phyloP scores from a whole-genome alignment of 1,140 invertebrate species.

The Achatina immaculata region DNA sequence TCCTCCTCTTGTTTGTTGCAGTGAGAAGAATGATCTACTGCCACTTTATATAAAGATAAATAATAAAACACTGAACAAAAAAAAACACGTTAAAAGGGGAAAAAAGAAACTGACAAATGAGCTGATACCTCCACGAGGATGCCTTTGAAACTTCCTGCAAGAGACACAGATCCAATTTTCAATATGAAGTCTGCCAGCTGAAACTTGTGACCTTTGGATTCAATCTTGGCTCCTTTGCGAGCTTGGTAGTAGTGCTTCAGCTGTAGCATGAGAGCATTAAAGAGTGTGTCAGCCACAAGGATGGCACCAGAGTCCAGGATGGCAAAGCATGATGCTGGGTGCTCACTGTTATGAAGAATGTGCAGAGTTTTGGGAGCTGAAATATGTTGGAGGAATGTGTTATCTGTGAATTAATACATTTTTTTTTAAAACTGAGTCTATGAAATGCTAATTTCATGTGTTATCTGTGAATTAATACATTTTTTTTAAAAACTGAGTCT shows the following conservation, averaged over 20 bases:
- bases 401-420: background rate
- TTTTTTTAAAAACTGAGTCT: too few relatives aligned
- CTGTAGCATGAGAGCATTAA: slow-evolving; percentile 92
- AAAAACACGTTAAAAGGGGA: background rate
- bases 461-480: background rate
- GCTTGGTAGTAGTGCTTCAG: slow-evolving; percentile 87
- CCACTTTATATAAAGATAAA: too few relatives aligned
- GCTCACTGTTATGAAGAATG: slow-evolving; percentile 94
- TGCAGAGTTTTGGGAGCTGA: slow-evolving; percentile 76
- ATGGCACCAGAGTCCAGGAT: slow-evolving; percentile 86
- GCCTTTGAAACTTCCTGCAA: slow-evolving; percentile 90
- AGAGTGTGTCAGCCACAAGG: slow-evolving; percentile 89
- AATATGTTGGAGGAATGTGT: slow-evolving; percentile 44
- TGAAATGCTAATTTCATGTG: too few relatives aligned
- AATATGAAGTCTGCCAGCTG: slow-evolving; percentile 94
- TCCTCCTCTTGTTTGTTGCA: too few relatives aligned
- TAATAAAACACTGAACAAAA: too few relatives aligned
- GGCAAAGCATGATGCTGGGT: slow-evolving; percentile 93
- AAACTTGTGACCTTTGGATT: slow-evolving; percentile 92
- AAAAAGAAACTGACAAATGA: slow-evolving; percentile 3
- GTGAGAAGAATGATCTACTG: too few relatives aligned
- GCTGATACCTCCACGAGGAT: slow-evolving; percentile 87
- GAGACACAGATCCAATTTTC: slow-evolving; percentile 92
- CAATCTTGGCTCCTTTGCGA: slow-evolving; percentile 83
- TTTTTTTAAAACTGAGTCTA: too few relatives aligned